Evolutionary conservation across 2,888 invertebrate genomes (phyloP).

Genomic region (Cheilosia impressa): DNA sequence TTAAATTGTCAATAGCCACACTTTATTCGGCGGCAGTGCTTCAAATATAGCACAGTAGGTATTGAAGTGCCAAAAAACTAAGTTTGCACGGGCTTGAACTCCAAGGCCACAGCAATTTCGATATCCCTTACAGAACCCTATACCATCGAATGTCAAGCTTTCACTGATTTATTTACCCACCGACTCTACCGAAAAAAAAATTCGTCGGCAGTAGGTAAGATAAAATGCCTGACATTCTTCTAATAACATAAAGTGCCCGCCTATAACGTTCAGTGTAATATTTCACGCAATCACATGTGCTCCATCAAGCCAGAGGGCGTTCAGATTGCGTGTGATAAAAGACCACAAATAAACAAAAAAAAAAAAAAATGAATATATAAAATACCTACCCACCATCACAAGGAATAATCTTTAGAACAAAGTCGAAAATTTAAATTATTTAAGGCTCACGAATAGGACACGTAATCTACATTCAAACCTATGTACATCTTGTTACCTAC

Average conservation of each 20-base stretch:
- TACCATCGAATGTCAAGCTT: neutral
- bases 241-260: slow-evolving; percentile 7
- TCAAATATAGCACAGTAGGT: too few species aligned
- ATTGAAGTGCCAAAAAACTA: too few species aligned
- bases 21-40: too few species aligned
- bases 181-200: neutral
- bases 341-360: neutral
- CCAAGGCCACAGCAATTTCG: too few species aligned
- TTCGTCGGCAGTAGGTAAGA: slow-evolving; percentile 6
- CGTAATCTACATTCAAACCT: slow-evolving; percentile 8
- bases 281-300: slow-evolving; percentile 56
- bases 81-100: too few species aligned
- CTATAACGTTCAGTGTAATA: slow-evolving; percentile 19
- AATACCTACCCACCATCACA: neutral
- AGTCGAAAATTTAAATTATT: slow-evolving; percentile 60
- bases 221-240: slow-evolving; percentile 35
- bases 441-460: slow-evolving; percentile 45
- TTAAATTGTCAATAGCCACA: too few species aligned
- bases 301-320: slow-evolving; percentile 47
- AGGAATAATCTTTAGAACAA: slow-evolving; percentile 1
- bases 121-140: too few species aligned
- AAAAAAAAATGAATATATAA: neutral
- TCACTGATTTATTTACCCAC: slow-evolving; percentile 33
- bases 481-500: neutral
- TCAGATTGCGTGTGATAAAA: slow-evolving; percentile 70